A percentile compares a stretch with the other conserved stretches of the same genome.
Evolutionary conservation across 2,888 invertebrate genomes (phyloP).

Genomic region (Esperia sulphurella): DNA sequence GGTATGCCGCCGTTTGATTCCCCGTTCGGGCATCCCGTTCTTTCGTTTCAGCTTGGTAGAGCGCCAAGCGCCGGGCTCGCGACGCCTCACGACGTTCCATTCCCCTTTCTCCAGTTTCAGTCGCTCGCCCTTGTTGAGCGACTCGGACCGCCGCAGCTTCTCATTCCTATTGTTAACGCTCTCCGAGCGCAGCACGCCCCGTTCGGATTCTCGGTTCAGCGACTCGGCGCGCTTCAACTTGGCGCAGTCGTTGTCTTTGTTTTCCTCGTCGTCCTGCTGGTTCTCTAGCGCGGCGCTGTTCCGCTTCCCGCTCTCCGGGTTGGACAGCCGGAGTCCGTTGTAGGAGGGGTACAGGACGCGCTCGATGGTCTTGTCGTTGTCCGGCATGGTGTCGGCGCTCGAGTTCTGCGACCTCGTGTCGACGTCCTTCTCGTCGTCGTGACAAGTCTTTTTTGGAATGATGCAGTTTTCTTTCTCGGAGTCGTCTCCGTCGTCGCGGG

Average conservation of each 20-base stretch:
- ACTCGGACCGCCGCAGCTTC: constrained; percentile 42
- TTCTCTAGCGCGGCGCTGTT: constrained; percentile 39
- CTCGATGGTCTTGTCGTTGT: constrained; percentile 54
- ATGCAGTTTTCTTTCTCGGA: constrained; percentile 63
- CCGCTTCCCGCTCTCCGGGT: constrained; percentile 39
- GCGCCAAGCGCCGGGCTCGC: constrained; percentile 77
- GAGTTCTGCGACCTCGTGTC: constrained; percentile 83
- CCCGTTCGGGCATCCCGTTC: constrained; percentile 88
- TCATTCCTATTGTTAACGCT: constrained; percentile 77
- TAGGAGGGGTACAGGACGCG: constrained; percentile 28
- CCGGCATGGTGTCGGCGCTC: constrained; percentile 47
- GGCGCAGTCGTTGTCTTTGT: constrained; percentile 34
- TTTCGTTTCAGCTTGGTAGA: constrained; percentile 85
- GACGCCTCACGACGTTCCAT: constrained; percentile 82
- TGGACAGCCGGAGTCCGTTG: constrained; percentile 19
- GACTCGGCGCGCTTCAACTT: constrained; percentile 81
- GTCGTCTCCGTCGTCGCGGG: constrained; percentile 50
- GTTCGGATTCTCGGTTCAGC: constrained; percentile 77
- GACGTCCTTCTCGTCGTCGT: constrained; percentile 88
- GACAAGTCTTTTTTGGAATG: constrained; percentile 25
- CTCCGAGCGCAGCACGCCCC: constrained; percentile 79
- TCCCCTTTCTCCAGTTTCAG: constrained; percentile 85
- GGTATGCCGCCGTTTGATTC: constrained; percentile 93
- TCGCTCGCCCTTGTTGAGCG: constrained; percentile 46
- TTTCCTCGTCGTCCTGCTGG: constrained; percentile 23